Percentiles rank a stretch among this genome's conserved stretches.
phyloP scores from a whole-genome alignment of 2,113 vertebrate genomes.

The Anser cygnoides region DNA sequence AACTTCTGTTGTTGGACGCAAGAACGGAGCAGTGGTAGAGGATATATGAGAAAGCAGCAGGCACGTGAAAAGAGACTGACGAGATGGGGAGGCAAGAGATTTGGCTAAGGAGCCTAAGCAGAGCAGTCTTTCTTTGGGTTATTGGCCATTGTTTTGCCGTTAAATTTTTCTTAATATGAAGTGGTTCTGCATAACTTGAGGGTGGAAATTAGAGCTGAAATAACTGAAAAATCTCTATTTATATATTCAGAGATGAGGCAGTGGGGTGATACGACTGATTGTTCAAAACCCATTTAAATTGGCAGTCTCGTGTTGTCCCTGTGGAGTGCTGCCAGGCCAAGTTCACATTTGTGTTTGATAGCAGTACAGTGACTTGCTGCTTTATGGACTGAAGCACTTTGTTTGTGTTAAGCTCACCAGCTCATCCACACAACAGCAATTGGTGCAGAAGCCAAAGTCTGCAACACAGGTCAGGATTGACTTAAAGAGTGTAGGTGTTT shows the following conservation, averaged over 20 bases:
- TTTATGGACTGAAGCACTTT: background rate
- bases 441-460: background rate
- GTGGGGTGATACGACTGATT: rapidly evolving
- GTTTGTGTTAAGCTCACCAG: background rate
- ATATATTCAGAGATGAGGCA: background rate
- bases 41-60: background rate
- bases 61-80: background rate
- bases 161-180: background rate
- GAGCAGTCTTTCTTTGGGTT: background rate
- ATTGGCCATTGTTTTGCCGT: background rate
- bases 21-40: background rate
- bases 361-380: background rate
- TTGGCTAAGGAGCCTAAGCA: background rate
- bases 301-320: background rate
- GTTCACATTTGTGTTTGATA: background rate
- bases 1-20: background rate
- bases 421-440: background rate
- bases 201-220: background rate
- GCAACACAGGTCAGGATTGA: background rate
- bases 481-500: background rate
- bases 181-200: background rate
- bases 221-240: background rate
- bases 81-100: background rate
- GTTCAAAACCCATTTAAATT: background rate
- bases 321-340: background rate